These are phyloP conservation scores for Thalpophila matura DNA, from an alignment of 2,888 invertebrate species.

Conservation along the genomic window DNA sequence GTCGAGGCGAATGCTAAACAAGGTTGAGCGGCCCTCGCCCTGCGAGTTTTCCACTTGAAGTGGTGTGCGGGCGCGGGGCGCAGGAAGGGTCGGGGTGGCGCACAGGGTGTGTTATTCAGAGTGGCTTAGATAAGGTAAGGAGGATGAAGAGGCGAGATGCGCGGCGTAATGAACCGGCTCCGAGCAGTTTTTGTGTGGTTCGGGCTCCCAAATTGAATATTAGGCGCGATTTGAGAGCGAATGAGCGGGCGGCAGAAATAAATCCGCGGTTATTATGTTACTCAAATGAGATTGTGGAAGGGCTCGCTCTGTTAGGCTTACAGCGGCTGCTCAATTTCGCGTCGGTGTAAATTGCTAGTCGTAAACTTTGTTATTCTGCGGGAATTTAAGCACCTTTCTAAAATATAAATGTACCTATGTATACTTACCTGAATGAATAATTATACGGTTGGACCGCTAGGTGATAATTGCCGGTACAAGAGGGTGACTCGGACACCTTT, in stretches of 20 bases:
- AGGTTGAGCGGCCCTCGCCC: conserved; percentile 90
- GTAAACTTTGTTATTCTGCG: conserved; percentile 82
- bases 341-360: conserved; percentile 84
- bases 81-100: conserved; percentile 67
- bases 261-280: conserved; percentile 90
- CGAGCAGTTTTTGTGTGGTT: conserved; percentile 90
- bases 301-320: conserved; percentile 82
- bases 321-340: conserved; percentile 85
- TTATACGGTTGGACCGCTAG: conserved; percentile 43
- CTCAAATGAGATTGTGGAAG: conserved; percentile 88
- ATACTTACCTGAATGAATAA: conserved; percentile 65
- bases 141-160: conserved; percentile 90
- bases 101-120: conserved; percentile 84
- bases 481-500: conserved; percentile 14
- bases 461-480: conserved; percentile 47
- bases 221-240: conserved; percentile 90
- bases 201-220: conserved; percentile 89
- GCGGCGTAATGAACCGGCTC: conserved; percentile 90
- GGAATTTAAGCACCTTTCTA: conserved; percentile 77
- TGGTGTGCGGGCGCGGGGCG: conserved; percentile 80
- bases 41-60: conserved; percentile 90
- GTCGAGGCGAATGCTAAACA: conserved; percentile 90
- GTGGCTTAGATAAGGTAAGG: conserved; percentile 90
- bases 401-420: conserved; percentile 69
- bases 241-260: conserved; percentile 88